Evolutionary conservation across 2,113 vertebrate species (phyloP).

Genomic region (Leucosticte australis): DNA sequence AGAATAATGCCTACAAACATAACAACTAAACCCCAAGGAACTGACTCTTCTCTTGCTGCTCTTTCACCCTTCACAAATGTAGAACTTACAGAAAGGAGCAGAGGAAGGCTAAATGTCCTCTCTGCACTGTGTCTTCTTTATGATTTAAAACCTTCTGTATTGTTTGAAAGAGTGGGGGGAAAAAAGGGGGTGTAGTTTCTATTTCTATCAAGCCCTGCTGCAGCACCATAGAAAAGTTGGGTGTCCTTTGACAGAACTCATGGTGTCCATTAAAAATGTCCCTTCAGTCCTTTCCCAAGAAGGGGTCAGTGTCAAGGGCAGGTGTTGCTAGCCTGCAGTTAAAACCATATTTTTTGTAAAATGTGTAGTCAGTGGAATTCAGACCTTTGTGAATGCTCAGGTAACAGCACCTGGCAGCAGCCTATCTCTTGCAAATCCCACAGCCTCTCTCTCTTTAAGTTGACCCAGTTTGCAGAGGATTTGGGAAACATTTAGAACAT

Average conservation of each 20-base stretch:
- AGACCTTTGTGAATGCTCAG: background rate
- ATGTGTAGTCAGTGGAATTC: background rate
- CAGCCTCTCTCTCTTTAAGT: background rate
- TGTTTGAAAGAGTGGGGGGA: background rate
- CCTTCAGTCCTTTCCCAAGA: background rate
- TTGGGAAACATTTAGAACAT: background rate
- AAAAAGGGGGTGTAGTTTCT: background rate
- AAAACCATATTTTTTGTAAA: background rate
- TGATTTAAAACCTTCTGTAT: background rate
- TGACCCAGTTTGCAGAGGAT: background rate
- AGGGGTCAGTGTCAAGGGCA: background rate
- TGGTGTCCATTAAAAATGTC: background rate
- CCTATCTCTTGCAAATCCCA: background rate
- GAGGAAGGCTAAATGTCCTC: background rate
- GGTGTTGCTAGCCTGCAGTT: background rate
- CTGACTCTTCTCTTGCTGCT: background rate
- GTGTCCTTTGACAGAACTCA: background rate
- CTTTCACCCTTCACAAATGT: background rate
- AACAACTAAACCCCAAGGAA: background rate
- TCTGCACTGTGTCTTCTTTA: accelerated
- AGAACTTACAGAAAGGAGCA: background rate
- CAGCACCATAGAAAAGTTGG: background rate
- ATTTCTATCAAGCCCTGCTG: background rate
- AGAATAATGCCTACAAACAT: background rate
- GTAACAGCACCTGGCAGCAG: background rate